Evolutionary conservation across 1,140 invertebrate genomes (phyloP), one percentile per base, ranked within the genome.

Genomic region (Cydia pomonella): DNA sequence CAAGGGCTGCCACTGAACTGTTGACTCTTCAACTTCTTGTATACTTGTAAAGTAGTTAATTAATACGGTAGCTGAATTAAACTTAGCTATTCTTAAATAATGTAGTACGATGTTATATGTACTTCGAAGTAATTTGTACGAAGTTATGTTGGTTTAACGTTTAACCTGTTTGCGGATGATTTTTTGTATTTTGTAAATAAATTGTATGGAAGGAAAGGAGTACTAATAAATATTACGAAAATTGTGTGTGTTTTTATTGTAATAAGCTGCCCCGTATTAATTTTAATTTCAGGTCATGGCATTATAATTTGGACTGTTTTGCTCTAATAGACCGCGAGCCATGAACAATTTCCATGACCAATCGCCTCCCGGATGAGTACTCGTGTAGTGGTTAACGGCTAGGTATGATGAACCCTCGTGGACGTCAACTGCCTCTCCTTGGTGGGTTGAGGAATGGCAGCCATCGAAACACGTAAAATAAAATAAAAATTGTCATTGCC

Each of bases 111-210:
- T 85, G 83, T 87, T 85, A 83, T 83, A 78, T 86, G 86, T 90
- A 86, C 82, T 83, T 85, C 29, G 77, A 74, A 84, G 66, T 82
- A 81, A 84, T 88, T 87, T 86, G 81, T 87, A 87, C 80, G 76
- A n/a, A 27, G 78, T 72, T 75, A 23, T 59, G 77, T 75, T 66
- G 76, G 53, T 73, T 73, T 38, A 69, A 59, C n/a, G 25, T 41
- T 38, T 44, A 63, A 72, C 69, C 16, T 44, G 53, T 73, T 72
- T 59, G 72, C 73, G 73, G 47, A 27, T 71, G 85, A 76, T 38
- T 72, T 89, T 88, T 90, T 88, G 81, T 90, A 89, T 89, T 88
- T 90, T 92, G 90, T 92, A 92, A 89, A 92, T 92, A 90, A 77
- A 90, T 84, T 89, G 84, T 90, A 87, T 76, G 83, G 83, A 78